Evolutionary conservation across 2,888 invertebrate species (phyloP), one percentile per base, ranked within the genome.

Genomic region (Cephus nigrinus): DNA sequence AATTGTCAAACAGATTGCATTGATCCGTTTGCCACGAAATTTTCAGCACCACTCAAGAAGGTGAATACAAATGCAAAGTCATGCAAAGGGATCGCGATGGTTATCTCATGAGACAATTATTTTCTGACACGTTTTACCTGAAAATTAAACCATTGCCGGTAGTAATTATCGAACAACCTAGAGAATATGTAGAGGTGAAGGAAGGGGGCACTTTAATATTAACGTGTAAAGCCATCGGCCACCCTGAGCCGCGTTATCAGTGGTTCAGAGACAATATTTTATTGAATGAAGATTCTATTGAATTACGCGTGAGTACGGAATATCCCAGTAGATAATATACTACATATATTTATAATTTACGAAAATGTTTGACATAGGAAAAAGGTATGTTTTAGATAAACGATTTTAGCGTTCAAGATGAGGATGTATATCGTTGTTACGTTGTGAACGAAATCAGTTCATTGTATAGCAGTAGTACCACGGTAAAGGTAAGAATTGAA

Each of bases 391-490:
- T 84, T 11, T 34, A 87, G 87, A 78, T 88, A 68, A 78, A 83
- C 74, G 76, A 79, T 36, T 86, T 88, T 55, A 82, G 73, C 35
- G 81, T 77, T 4, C 86, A 87, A 68, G 78, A 88, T 76, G 89
- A 88, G 75, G 91, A 91, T 71, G 87, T 86, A 80, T 91, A 91
- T 84, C 86, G 87, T 79, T 91, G 91, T 77, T 82, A 84, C 31
- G 81, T 89, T 74, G 84, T 75, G 12, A 90, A 90, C 69, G 76
- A 77, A 30, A 75, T 86, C 33, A 88, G 87, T 78, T 88, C 88
- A 82, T 78, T 81, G 73, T 87, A 81, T 69, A 88, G 88, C 9
- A 82, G 86, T 75, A 82, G 80, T 73, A 81, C 84, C 77, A 85
- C 78, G 75, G 83, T 90, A 15, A 78, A 87, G 82, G 90, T 90